Evolutionary conservation across 2,797 vertebrate species (phyloP).

Genomic region (Pipistrellus pygmaeus): DNA sequence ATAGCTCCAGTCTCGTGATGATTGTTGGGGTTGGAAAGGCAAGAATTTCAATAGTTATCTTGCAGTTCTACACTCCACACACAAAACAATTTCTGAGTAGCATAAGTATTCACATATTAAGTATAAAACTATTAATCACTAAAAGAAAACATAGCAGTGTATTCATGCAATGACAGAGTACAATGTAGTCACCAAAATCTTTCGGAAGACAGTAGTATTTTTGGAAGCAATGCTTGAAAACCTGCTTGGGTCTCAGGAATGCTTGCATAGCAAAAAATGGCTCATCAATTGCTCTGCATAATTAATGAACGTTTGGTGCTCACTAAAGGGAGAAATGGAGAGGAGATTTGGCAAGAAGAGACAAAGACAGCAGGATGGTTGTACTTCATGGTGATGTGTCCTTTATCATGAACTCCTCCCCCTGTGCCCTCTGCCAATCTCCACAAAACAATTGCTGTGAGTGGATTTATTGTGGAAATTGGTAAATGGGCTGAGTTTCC

Average conservation of each 20-base stretch:
- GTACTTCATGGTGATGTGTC: too few species aligned
- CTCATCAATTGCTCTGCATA: background rate
- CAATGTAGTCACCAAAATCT: background rate
- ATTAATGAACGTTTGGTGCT: background rate
- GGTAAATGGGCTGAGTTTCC: background rate
- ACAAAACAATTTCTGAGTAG: background rate
- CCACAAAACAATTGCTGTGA: background rate
- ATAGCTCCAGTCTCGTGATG: background rate
- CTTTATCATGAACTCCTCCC: background rate
- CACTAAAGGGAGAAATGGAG: background rate
- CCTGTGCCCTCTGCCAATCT: background rate
- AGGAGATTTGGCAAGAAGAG: background rate
- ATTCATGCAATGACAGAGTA: background rate
- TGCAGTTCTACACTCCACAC: background rate
- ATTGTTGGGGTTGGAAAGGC: background rate
- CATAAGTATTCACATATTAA: background rate
- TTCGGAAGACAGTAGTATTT: background rate
- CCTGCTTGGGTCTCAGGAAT: background rate
- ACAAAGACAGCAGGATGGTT: background rate
- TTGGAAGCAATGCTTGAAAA: slow-evolving; percentile 15
- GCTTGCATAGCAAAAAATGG: background rate
- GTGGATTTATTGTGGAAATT: slow-evolving; percentile 45
- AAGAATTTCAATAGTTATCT: background rate
- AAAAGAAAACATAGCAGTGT: background rate
- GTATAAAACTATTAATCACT: background rate